Conservation (phyloP, 1,140 invertebrate genomes). For the Heliothis virescens region DNA sequence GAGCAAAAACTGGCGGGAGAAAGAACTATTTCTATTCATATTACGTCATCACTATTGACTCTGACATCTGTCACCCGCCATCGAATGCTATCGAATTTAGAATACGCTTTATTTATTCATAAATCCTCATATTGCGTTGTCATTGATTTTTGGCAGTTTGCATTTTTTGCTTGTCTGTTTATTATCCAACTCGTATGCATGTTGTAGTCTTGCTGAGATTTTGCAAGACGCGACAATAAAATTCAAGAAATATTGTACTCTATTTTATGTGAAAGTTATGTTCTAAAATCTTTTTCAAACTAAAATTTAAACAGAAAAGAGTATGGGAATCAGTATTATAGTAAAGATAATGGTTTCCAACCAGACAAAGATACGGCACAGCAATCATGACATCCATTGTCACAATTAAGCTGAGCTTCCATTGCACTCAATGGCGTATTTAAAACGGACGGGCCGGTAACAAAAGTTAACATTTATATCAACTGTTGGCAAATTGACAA, state of each 20-base stretch:
- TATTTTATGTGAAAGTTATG: too few species aligned
- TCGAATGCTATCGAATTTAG: conserved; percentile 15
- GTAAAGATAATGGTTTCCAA: too few species aligned
- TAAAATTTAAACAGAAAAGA: too few species aligned
- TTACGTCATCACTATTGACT: conserved; percentile 33
- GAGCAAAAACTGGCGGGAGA: conserved; percentile 14
- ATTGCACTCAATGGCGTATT: background rate
- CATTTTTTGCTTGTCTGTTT: background rate
- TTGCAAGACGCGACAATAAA: background rate
- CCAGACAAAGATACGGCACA: too few species aligned
- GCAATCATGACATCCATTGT: background rate
- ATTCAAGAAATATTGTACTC: too few species aligned
- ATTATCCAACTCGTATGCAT: background rate
- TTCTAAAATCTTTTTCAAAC: too few species aligned
- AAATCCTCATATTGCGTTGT: background rate
- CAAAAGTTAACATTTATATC: conserved; percentile 35
- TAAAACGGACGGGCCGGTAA: conserved; percentile 7
- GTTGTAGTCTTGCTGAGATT: background rate
- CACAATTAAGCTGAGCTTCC: background rate
- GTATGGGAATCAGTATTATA: too few species aligned
- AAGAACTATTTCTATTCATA: conserved; percentile 43
- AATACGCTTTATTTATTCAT: conserved; percentile 37
- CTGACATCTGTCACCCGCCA: conserved; percentile 38
- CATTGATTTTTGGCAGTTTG: background rate
- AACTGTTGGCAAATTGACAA: conserved; percentile 48